A percentile compares a stretch with the other conserved stretches of the same genome.
These are phyloP conservation scores for Petrophora chlorosata DNA, from an alignment of 2,888 invertebrate genomes.

Conservation along the genomic window DNA sequence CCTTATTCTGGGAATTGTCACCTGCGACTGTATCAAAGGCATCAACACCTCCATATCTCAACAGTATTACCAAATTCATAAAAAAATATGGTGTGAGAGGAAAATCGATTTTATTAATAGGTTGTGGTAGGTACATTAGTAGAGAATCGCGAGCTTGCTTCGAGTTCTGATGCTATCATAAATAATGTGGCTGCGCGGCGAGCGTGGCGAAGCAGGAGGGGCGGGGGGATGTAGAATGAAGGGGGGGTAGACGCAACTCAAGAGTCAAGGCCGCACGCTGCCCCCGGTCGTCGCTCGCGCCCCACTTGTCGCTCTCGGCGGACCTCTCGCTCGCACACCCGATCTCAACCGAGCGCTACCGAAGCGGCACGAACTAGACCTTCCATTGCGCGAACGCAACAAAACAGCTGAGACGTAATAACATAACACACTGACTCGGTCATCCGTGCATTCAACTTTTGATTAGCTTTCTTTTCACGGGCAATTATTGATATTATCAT, in stretches of 20 bases:
- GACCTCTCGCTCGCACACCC: conserved; percentile 65
- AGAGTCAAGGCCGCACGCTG: conserved; percentile 90
- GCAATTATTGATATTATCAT: conserved; percentile 56
- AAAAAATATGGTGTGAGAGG: conserved; percentile 79
- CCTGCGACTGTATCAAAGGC: conserved; percentile 1
- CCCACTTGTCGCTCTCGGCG: conserved; percentile 73
- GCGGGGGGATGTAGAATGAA: conserved; percentile 39
- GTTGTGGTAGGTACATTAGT: conserved; percentile 47
- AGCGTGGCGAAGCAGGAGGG: conserved; percentile 60
- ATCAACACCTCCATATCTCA: conserved; percentile 7
- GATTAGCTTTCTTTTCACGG: conserved; percentile 81
- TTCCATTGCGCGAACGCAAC: conserved; percentile 79
- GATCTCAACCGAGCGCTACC: conserved; percentile 61
- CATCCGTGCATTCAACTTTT: conserved; percentile 84
- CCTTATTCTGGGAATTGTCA: conserved; percentile 2
- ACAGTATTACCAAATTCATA: conserved; percentile 34
- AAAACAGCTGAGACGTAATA: conserved; percentile 82
- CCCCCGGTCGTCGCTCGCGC: conserved; percentile 91
- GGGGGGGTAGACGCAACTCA: conserved; percentile 63
- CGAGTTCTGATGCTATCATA: conserved; percentile 81
- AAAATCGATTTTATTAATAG: conserved; percentile 82
- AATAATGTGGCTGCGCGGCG: conserved; percentile 79
- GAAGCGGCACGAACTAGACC: conserved; percentile 79
- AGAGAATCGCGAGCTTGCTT: conserved; percentile 79
- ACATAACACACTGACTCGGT: conserved; percentile 84